A percentile compares a stretch with the other conserved stretches of the same genome.
Conservation (phyloP, 2,113 vertebrate genomes). For the Tupaia tana region DNA sequence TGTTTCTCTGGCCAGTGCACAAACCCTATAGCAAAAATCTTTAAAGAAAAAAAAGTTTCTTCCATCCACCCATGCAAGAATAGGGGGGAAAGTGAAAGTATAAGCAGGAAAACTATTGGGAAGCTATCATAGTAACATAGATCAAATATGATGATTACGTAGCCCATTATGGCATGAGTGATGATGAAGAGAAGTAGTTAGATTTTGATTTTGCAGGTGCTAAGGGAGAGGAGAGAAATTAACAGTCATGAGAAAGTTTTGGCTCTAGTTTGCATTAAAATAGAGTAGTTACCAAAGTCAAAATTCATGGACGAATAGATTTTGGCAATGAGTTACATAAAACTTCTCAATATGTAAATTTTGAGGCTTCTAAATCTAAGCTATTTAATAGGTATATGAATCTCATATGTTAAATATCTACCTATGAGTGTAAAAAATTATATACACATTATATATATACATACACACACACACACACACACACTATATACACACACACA, state of each 20-base stretch:
- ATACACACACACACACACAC: no score
- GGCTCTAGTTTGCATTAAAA: not conserved
- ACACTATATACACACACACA: no score
- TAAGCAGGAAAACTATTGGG: not conserved
- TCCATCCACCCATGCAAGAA: not conserved
- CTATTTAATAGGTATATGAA: not conserved
- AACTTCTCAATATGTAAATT: not conserved
- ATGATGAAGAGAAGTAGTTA: not conserved
- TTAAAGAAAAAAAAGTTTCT: no score
- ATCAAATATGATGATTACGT: not conserved
- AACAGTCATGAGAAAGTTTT: not conserved
- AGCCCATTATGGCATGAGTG: not conserved
- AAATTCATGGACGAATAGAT: not conserved
- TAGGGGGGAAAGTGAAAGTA: not conserved
- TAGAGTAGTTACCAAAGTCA: not conserved
- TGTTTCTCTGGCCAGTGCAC: no score
- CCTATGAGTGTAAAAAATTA: no score
- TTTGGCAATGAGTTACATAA: not conserved
- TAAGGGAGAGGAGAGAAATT: not conserved
- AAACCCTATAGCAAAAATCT: no score
- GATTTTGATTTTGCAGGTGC: not conserved
- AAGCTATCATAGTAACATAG: not conserved
- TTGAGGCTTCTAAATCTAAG: not conserved
- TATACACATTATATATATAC: no score
- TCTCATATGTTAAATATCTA: not conserved